A percentile compares a stretch with the other conserved stretches of the same genome.
Conservation (phyloP, 2,113 vertebrate genomes). For the Amazona guildingii region DNA sequence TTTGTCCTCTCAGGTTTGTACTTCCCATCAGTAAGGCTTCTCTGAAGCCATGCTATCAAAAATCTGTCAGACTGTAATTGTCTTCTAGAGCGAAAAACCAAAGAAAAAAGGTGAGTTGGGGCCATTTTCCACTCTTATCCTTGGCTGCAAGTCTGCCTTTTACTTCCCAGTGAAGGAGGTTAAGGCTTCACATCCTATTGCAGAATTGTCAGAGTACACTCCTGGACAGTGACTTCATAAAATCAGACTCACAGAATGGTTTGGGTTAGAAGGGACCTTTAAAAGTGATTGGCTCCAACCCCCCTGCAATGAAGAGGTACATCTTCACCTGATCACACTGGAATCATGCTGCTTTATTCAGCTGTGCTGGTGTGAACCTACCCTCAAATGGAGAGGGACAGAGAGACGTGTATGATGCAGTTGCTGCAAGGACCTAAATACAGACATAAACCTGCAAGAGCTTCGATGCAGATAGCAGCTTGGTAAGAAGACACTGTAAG, state of each 20-base stretch:
- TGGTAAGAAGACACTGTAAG: background rate
- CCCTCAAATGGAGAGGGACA: background rate
- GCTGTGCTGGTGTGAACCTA: background rate
- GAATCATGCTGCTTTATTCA: background rate
- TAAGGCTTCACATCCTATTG: background rate
- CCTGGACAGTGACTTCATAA: background rate
- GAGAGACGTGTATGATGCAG: background rate
- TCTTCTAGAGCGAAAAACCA: background rate
- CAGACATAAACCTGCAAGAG: background rate
- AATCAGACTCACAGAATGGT: background rate
- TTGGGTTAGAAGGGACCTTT: background rate
- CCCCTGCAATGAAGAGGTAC: background rate
- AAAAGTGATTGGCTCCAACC: background rate
- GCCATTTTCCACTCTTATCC: background rate
- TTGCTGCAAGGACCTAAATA: background rate
- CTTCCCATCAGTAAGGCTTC: background rate
- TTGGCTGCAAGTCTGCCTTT: slow-evolving; percentile 1
- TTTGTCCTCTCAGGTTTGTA: background rate
- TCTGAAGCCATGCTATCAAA: background rate
- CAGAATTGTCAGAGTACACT: background rate
- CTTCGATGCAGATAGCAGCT: background rate
- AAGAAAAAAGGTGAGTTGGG: background rate
- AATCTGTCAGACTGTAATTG: background rate
- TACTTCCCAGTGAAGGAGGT: background rate
- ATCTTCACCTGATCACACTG: background rate